Conservation (phyloP, 2,888 invertebrate species). For the Bimastos eiseni region DNA sequence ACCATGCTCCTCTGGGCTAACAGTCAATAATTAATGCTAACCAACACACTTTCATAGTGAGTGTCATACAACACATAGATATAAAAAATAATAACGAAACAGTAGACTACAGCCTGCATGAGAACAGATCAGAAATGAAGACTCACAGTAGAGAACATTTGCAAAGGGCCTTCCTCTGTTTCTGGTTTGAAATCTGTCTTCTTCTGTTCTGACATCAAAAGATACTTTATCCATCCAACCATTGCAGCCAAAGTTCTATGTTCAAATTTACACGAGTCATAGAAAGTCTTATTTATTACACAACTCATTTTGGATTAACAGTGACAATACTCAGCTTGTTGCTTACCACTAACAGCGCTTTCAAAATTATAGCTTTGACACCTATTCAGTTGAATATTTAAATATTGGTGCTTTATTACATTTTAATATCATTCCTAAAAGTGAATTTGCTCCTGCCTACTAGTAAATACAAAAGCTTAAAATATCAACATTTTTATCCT, state of each 20-base stretch:
- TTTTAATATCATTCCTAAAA: not conserved
- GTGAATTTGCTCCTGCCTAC: not conserved
- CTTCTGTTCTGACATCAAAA: conserved; percentile 88
- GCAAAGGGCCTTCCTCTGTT: conserved; percentile 51
- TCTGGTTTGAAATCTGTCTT: conserved; percentile 79
- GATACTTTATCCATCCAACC: conserved; percentile 85
- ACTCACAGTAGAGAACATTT: conserved; percentile 70
- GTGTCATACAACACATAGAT: not conserved
- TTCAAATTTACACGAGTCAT: not conserved
- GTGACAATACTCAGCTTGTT: not conserved
- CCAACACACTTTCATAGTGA: too few relatives aligned
- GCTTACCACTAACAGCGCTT: not conserved
- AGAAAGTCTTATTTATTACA: not conserved
- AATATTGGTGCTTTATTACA: not conserved
- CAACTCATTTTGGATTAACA: not conserved
- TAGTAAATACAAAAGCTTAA: too few relatives aligned
- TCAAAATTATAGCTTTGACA: not conserved
- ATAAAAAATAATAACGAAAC: not conserved
- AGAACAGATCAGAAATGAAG: not conserved
- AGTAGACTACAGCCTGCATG: not conserved
- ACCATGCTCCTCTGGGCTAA: not conserved
- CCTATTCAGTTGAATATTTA: too few relatives aligned
- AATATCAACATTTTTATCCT: too few relatives aligned
- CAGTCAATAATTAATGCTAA: not conserved
- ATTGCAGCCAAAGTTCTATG: conserved; percentile 80